A percentile compares a stretch with the other conserved stretches of the same genome.
phyloP scores from a whole-genome alignment of 2,113 vertebrate genomes.

The Hymenochirus boettgeri region DNA sequence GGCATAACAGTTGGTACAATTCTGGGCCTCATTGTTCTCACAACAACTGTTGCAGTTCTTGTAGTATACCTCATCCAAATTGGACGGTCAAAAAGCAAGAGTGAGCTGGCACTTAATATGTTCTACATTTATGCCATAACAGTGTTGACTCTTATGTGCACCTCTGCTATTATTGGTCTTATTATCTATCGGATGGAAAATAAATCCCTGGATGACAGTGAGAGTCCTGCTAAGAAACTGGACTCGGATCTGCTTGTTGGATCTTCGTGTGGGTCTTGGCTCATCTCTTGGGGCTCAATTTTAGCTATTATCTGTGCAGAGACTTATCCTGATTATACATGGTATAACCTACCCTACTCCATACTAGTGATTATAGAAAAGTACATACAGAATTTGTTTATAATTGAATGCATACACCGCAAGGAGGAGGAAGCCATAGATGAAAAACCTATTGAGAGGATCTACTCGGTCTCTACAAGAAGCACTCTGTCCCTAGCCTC shows the following conservation, averaged over 20 bases:
- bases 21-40: conserved; percentile 74
- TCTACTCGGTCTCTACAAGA: conserved; percentile 70
- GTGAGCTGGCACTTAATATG: conserved; percentile 76
- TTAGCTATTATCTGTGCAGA: conserved; percentile 70
- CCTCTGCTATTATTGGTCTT: conserved; percentile 66
- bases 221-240: conserved; percentile 83
- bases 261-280: conserved; percentile 86
- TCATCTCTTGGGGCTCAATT: conserved; percentile 93
- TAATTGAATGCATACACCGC: conserved; percentile 85
- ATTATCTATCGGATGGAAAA: conserved; percentile 75
- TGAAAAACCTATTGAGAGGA: conserved; percentile 57
- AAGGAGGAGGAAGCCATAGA: conserved; percentile 59
- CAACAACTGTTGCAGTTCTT: conserved; percentile 79
- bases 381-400: conserved; percentile 90
- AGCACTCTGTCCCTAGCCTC: conserved; percentile 46
- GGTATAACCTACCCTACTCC: conserved; percentile 84
- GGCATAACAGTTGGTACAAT: conserved; percentile 70
- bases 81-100: conserved; percentile 68
- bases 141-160: conserved; percentile 79
- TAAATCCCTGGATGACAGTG: conserved; percentile 69
- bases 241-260: conserved; percentile 83
- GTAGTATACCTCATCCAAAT: conserved; percentile 84
- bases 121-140: conserved; percentile 82
- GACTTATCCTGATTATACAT: conserved; percentile 67
- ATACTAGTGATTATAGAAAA: conserved; percentile 83